A percentile compares a stretch with the other conserved stretches of the same genome.
phyloP scores from a whole-genome alignment of 1,140 invertebrate genomes.

The Tenebrio molitor region DNA sequence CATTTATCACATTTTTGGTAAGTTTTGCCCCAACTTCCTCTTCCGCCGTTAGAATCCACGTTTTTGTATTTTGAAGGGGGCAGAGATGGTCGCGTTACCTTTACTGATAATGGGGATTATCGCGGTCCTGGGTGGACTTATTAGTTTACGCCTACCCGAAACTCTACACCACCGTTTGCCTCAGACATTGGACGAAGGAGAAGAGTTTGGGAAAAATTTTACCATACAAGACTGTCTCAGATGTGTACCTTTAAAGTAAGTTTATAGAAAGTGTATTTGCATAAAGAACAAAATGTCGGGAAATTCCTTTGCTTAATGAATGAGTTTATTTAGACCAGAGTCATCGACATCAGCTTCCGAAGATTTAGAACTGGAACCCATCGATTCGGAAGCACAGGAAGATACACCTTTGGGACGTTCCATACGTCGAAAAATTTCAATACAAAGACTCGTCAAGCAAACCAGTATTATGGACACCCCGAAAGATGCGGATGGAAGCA shows the following conservation, averaged over 20 bases:
- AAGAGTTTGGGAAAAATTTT: constrained; percentile 90
- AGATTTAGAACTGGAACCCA: constrained; percentile 71
- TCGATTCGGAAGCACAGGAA: constrained; percentile 60
- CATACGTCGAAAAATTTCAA: constrained; percentile 68
- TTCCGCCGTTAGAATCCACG: no score
- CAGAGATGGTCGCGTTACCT: constrained; percentile 85
- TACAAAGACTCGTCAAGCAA: constrained; percentile 79
- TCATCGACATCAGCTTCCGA: constrained; percentile 69
- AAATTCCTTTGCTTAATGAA: no score
- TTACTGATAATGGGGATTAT: constrained; percentile 85
- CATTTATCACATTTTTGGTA: constrained; percentile 91
- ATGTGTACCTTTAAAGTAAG: constrained; percentile 76
- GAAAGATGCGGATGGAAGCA: constrained; percentile 79
- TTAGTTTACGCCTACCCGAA: constrained; percentile 84
- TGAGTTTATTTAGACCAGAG: constrained; percentile 58
- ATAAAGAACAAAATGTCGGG: no score
- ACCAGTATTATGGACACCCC: constrained; percentile 84
- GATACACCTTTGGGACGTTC: constrained; percentile 65
- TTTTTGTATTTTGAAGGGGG: constrained; percentile 73
- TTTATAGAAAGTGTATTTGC: no score
- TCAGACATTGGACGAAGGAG: constrained; percentile 88
- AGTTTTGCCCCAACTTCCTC: no score
- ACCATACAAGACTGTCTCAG: constrained; percentile 78
- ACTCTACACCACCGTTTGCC: constrained; percentile 84
- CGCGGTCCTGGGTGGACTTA: constrained; percentile 83